Conservation (phyloP, 1,140 invertebrate species). For the Brachionus calyciflorus region DNA sequence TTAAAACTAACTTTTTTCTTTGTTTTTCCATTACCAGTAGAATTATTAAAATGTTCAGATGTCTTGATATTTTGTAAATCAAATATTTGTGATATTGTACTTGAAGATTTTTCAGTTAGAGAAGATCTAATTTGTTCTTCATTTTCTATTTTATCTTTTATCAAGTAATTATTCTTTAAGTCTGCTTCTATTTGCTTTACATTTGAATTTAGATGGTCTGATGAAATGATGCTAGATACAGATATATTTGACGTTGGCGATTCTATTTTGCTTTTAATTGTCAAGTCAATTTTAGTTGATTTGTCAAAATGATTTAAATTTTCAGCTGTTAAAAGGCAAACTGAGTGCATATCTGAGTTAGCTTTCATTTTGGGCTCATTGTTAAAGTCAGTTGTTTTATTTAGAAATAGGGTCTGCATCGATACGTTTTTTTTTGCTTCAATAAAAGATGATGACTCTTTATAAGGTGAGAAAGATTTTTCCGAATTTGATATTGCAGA, state of each 20-base stretch:
- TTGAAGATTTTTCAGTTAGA: not conserved
- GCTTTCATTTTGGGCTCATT: not conserved
- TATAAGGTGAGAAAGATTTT: not conserved
- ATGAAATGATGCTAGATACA: not conserved
- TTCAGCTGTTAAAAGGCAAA: not conserved
- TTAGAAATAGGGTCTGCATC: not conserved
- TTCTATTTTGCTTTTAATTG: not conserved
- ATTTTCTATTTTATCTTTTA: not conserved
- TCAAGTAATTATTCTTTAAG: too few relatives aligned
- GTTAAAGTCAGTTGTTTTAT: not conserved
- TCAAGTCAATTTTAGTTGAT: not conserved
- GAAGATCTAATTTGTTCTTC: not conserved
- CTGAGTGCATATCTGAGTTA: not conserved
- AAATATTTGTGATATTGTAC: not conserved
- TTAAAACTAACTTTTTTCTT: constrained; percentile 46
- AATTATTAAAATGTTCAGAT: not conserved
- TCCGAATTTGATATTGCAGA: not conserved
- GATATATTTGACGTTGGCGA: not conserved
- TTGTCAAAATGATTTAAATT: constrained; percentile 14
- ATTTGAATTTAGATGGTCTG: not conserved
- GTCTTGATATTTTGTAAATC: not conserved
- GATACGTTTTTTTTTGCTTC: not conserved
- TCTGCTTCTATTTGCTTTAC: not conserved
- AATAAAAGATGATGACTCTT: too few relatives aligned
- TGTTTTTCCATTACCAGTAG: not conserved